Evolutionary conservation across 2,888 invertebrate species (phyloP).

Genomic region (Fragum sueziense): DNA sequence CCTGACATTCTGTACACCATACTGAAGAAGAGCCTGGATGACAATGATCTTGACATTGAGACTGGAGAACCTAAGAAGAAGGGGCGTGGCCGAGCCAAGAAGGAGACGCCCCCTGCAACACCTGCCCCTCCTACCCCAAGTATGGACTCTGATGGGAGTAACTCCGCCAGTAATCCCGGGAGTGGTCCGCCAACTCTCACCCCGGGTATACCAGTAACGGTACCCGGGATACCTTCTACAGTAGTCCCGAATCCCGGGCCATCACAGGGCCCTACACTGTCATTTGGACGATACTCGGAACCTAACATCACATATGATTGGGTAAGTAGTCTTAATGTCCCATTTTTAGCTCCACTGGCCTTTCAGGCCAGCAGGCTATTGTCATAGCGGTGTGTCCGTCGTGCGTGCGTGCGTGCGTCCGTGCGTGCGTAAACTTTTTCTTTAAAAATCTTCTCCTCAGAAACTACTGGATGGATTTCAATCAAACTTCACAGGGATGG

Average conservation of each 20-base stretch:
- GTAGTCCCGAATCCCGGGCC: background rate
- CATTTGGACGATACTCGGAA: constrained; percentile 37
- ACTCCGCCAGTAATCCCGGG: background rate
- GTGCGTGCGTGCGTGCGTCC: too few species aligned
- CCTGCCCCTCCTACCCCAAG: constrained; percentile 27
- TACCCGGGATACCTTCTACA: background rate
- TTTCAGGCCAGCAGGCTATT: too few species aligned
- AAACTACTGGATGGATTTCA: too few species aligned
- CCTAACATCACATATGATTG: constrained; percentile 73
- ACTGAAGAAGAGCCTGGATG: constrained; percentile 74
- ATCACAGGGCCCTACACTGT: constrained; percentile 15
- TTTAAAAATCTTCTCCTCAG: too few species aligned
- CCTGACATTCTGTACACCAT: constrained; percentile 83
- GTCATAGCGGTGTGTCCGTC: too few species aligned
- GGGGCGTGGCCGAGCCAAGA: constrained; percentile 40
- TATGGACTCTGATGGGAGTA: constrained; percentile 14
- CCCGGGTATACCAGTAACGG: background rate
- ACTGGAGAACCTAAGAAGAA: constrained; percentile 69
- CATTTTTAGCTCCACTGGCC: too few species aligned
- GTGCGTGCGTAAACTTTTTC: too few species aligned
- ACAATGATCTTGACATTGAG: constrained; percentile 81
- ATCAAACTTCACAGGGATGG: too few species aligned
- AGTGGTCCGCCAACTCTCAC: too few species aligned
- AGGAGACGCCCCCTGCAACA: constrained; percentile 49
- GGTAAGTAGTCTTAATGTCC: constrained; percentile 55